A percentile compares a stretch with the other conserved stretches of the same genome.
Evolutionary conservation across 1,140 invertebrate genomes (phyloP).

Genomic region (Aphaenogaster rudis): DNA sequence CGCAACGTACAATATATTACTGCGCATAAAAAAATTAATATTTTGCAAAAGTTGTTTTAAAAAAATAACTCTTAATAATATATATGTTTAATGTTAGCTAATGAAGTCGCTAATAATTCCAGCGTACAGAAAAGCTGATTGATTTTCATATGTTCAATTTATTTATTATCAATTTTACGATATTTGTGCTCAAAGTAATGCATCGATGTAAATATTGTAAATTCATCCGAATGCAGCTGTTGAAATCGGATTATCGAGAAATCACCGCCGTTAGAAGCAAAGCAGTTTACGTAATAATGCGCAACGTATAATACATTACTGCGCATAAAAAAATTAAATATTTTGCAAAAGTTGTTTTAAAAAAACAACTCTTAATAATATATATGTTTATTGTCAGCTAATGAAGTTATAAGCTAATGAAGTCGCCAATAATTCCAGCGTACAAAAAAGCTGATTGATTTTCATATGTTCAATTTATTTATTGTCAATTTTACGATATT

Average conservation of each 20-base stretch:
- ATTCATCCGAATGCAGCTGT: neutral
- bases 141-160: neutral
- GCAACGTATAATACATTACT: neutral
- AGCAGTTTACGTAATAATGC: neutral
- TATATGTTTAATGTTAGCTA: neutral
- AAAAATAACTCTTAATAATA: neutral
- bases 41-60: neutral
- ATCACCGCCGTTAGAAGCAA: neutral
- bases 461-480: neutral
- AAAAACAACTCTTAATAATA: neutral
- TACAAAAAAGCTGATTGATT: neutral
- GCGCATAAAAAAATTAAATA: neutral
- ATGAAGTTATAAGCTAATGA: neutral
- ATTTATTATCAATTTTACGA: neutral
- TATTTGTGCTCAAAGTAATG: neutral
- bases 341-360: neutral
- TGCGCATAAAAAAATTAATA: neutral
- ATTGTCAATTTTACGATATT: neutral
- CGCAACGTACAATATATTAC: neutral
- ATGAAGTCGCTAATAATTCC: neutral
- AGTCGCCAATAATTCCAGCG: neutral
- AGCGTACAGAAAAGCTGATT: neutral
- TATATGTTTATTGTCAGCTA: neutral
- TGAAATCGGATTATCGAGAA: no score
- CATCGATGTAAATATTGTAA: no score